These are phyloP conservation scores for Ctenopoma kingsleyae DNA, from an alignment of 2,797 vertebrate species.

Conservation along the genomic window DNA sequence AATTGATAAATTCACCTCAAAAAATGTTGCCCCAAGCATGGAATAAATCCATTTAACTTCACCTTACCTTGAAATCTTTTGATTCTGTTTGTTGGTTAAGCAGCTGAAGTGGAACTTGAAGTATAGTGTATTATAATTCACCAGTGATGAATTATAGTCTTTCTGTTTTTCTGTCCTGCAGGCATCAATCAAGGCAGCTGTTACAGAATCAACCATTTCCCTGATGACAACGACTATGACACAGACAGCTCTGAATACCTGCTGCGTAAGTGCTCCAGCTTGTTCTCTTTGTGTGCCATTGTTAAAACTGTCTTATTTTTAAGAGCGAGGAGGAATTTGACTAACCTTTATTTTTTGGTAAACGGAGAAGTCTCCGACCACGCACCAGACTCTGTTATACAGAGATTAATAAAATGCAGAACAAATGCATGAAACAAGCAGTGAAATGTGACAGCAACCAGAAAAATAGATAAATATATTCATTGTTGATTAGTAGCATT, in stretches of 20 bases:
- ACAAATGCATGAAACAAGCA: neutral
- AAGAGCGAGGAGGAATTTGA: neutral
- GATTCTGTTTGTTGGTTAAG: neutral
- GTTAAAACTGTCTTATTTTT: constrained; percentile 4
- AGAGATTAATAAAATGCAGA: constrained; percentile 7
- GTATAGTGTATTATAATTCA: neutral
- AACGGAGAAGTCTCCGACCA: constrained; percentile 7
- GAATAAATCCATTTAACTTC: constrained; percentile 12
- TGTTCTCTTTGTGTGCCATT: neutral
- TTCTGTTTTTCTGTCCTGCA: constrained; percentile 66
- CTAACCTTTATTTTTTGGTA: constrained; percentile 4
- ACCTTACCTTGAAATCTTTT: neutral
- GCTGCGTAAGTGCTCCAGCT: constrained; percentile 89
- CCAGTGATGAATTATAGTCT: neutral
- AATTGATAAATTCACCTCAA: constrained; percentile 10
- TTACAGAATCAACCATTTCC: constrained; percentile 98
- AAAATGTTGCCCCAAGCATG: neutral
- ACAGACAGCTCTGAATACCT: constrained; percentile 98
- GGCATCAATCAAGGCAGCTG: constrained; percentile 97
- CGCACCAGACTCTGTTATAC: neutral
- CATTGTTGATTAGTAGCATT: neutral
- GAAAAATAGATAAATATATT: neutral
- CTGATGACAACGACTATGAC: constrained; percentile 97
- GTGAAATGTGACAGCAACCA: neutral
- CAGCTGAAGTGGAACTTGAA: neutral